Evolutionary conservation across 2,888 invertebrate species (phyloP).

Genomic region (Troides helena): DNA sequence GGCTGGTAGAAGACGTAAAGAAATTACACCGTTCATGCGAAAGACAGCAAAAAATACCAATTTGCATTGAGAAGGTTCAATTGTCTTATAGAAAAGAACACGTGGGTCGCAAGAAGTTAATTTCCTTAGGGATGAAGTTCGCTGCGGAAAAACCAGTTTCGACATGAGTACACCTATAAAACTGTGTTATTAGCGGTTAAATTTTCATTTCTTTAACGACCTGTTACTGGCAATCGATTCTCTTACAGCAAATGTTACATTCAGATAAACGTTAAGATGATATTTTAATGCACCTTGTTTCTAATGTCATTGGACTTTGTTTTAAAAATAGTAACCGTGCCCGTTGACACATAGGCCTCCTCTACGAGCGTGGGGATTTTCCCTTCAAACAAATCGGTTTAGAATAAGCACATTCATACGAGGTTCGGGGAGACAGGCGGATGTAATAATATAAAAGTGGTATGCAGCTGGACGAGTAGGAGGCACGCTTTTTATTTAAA

Average conservation of each 20-base stretch:
- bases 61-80: conserved; percentile 60
- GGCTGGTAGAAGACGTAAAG: conserved; percentile 38
- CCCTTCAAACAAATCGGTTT: background rate
- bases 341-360: conserved; percentile 12
- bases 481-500: conserved; percentile 18
- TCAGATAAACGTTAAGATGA: conserved; percentile 9
- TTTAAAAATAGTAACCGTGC: conserved; percentile 27
- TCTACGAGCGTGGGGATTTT: background rate
- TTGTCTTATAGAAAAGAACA: conserved; percentile 51
- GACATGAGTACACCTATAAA: conserved; percentile 42
- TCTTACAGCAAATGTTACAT: conserved; percentile 10
- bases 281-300: background rate
- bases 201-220: conserved; percentile 38
- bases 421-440: conserved; percentile 6
- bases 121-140: conserved; percentile 65
- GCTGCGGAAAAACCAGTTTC: conserved; percentile 56
- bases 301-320: conserved; percentile 20
- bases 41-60: conserved; percentile 58
- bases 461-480: conserved; percentile 17
- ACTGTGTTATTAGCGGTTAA: conserved; percentile 38
- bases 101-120: conserved; percentile 67
- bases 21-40: conserved; percentile 57
- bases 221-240: conserved; percentile 26
- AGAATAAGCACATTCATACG: conserved; percentile 6
- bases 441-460: conserved; percentile 20